Evolutionary conservation across 2,888 invertebrate genomes (phyloP).

Genomic region (Ceraclea dissimilis): DNA sequence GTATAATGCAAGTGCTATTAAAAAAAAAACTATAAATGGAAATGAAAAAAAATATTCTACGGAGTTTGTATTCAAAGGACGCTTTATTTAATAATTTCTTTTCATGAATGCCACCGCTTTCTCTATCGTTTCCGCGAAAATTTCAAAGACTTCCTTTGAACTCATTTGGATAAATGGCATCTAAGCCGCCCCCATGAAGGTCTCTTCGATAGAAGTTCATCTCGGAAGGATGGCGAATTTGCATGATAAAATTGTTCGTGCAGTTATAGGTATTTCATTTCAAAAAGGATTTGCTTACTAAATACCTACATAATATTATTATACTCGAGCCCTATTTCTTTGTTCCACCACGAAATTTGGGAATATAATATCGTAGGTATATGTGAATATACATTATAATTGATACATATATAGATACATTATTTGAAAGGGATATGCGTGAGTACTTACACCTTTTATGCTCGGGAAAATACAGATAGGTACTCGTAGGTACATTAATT

Average conservation of each 20-base stretch:
- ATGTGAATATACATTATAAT: too few relatives aligned
- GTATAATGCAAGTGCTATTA: too few relatives aligned
- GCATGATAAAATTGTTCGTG: constrained; percentile 21
- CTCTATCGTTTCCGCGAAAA: not conserved
- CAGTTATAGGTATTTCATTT: not conserved
- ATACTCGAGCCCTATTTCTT: too few relatives aligned
- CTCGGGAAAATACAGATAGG: too few relatives aligned
- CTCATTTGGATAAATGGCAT: constrained; percentile 1
- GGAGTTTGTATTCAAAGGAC: not conserved
- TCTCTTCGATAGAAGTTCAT: constrained; percentile 15
- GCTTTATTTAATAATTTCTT: not conserved
- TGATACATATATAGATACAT: too few relatives aligned
- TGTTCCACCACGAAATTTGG: too few relatives aligned
- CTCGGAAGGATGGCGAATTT: constrained; percentile 15
- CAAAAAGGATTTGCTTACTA: constrained; percentile 6
- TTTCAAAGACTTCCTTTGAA: not conserved
- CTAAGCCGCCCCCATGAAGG: constrained; percentile 14
- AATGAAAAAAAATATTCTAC: not conserved
- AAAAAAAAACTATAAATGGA: too few relatives aligned
- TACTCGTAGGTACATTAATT: too few relatives aligned
- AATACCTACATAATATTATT: too few relatives aligned
- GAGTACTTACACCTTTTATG: too few relatives aligned
- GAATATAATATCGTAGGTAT: too few relatives aligned
- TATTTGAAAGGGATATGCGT: too few relatives aligned
- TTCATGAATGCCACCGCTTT: not conserved